Evolutionary conservation across 2,888 invertebrate species (phyloP).

Genomic region (Chymomyza caudatula): DNA sequence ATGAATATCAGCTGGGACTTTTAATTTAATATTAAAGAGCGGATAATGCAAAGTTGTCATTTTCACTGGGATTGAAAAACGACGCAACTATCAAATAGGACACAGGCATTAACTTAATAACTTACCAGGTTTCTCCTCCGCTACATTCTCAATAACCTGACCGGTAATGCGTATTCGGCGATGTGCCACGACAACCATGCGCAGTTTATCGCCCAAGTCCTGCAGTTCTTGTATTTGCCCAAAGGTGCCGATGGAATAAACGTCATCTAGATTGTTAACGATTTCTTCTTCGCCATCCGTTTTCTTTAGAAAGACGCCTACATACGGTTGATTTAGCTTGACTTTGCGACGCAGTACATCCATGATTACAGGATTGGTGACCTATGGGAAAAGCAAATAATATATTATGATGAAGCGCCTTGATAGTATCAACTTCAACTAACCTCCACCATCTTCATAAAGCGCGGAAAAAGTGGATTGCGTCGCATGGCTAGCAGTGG

Average conservation of each 20-base stretch:
- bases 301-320: slow-evolving; percentile 96
- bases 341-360: slow-evolving; percentile 95
- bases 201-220: slow-evolving; percentile 92
- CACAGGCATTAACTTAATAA: slow-evolving; percentile 11
- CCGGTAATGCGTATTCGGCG: slow-evolving; percentile 89
- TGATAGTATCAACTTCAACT: background rate
- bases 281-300: slow-evolving; percentile 93
- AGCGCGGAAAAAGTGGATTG: slow-evolving; percentile 98
- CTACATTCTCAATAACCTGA: slow-evolving; percentile 87
- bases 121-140: slow-evolving; percentile 77
- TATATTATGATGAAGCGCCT: slow-evolving; percentile 14
- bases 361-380: slow-evolving; percentile 91
- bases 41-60: slow-evolving; percentile 90
- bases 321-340: slow-evolving; percentile 96
- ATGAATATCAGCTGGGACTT: slow-evolving; percentile 87
- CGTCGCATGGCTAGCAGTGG: slow-evolving; percentile 96
- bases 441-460: slow-evolving; percentile 98
- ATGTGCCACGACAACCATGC: slow-evolving; percentile 97
- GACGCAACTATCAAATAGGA: slow-evolving; percentile 42
- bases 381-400: slow-evolving; percentile 78
- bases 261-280: slow-evolving; percentile 89
- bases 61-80: slow-evolving; percentile 72
- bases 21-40: slow-evolving; percentile 88
- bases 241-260: slow-evolving; percentile 95
- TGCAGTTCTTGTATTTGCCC: slow-evolving; percentile 99